Evolutionary conservation across 1,140 invertebrate genomes (phyloP), one percentile per base, ranked within the genome.

Genomic region (Nylanderia fulva): DNA sequence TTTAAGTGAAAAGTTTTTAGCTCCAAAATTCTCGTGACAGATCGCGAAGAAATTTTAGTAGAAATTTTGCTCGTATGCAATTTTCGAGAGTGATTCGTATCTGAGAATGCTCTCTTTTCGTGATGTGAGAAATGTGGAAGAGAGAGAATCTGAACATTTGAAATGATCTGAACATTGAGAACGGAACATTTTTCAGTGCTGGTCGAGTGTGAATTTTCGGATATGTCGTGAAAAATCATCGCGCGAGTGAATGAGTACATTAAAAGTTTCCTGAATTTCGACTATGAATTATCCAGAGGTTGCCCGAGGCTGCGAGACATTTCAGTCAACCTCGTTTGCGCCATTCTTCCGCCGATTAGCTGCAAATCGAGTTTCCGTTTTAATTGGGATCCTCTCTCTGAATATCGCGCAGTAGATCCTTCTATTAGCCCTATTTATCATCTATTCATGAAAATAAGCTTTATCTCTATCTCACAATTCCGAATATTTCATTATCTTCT

Each of bases 331-430:
- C 15, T 71, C 66, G 36, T 82, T 82, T 82, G 36, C 66, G 8
- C 27, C 52, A 82, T 82, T 82, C 77, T 71, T 71, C 29, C 36
- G 39, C 42, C 27, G 36, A 82, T 82, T 82, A 82, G 27, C 36
- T 42, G 21, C 0, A 58, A 82, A 82, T 71, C 29, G 36, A 72
- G 13, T 82, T 72, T 82, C 36, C 36, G 52, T 11, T 58, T 72
- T 72, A 71, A 82, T 82, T 58, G 58, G 58, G 21, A 82, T 72
- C 21, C 54, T n/a, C 42, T n/a, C 42, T 82, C 71, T 72, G 18
- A 36, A 42, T 61, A 58, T 48, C 24, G 58, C 18, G 33, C n/a
- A 18, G 9, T 15, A 21, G 36, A 71, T 45, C 58, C 29, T 5
- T 13, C 7, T 24, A 54, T 58, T 42, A 21, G n/a, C 29, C 18